These are phyloP conservation scores for Caenorhabditis virilis DNA, from an alignment of 2,888 invertebrate species.

Conservation along the genomic window DNA sequence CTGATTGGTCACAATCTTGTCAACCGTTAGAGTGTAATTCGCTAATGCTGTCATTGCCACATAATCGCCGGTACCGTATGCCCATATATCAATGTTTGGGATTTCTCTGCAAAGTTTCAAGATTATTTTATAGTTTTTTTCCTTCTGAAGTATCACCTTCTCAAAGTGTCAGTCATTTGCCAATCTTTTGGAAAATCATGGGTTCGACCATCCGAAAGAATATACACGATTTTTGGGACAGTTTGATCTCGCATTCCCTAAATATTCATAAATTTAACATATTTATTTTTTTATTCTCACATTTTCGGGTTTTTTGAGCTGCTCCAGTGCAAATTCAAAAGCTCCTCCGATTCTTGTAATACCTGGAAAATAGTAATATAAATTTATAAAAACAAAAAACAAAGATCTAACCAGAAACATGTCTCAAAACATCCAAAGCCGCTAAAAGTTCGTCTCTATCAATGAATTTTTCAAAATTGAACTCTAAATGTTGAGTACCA, in stretches of 20 bases:
- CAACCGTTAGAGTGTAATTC: slow-evolving; percentile 58
- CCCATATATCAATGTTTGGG: slow-evolving; percentile 64
- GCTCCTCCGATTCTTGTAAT: slow-evolving; percentile 67
- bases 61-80: slow-evolving; percentile 68
- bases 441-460: slow-evolving; percentile 58
- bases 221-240: slow-evolving; percentile 66
- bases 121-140: too few species aligned
- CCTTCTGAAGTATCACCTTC: slow-evolving; percentile 41
- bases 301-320: slow-evolving; percentile 48
- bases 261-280: slow-evolving; percentile 2
- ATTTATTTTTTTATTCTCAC: slow-evolving; percentile 29
- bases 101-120: slow-evolving; percentile 30
- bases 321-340: slow-evolving; percentile 59
- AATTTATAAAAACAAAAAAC: not conserved
- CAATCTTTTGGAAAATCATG: slow-evolving; percentile 67
- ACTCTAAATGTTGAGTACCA: slow-evolving; percentile 67
- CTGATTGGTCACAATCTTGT: slow-evolving; percentile 64
- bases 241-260: slow-evolving; percentile 63
- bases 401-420: slow-evolving; percentile 43
- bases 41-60: slow-evolving; percentile 65
- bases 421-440: slow-evolving; percentile 60
- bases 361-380: slow-evolving; percentile 29
- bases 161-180: slow-evolving; percentile 54
- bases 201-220: slow-evolving; percentile 67
- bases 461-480: slow-evolving; percentile 63